Evolutionary conservation across 2,113 vertebrate species (phyloP).

Genomic region (Scartelaos histophorus): DNA sequence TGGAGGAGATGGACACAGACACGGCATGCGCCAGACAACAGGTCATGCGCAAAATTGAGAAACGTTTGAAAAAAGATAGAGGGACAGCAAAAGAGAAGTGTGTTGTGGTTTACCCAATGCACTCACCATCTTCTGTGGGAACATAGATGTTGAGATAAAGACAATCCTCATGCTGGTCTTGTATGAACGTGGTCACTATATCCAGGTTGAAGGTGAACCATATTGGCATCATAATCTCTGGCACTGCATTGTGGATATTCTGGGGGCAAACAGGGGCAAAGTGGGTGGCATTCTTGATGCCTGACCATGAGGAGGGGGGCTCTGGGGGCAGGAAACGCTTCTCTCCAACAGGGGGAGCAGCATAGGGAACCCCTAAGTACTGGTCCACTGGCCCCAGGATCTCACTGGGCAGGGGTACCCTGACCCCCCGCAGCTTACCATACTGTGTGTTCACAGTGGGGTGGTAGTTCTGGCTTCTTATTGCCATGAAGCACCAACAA

Average conservation of each 20-base stretch:
- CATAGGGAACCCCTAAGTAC: conserved; percentile 90
- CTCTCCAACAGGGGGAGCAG: conserved; percentile 88
- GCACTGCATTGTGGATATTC: conserved; percentile 97
- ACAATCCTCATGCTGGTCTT: conserved; percentile 98
- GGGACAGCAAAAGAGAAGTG: conserved; percentile 50
- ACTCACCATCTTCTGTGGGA: conserved; percentile 99
- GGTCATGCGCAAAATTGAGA: conserved; percentile 85
- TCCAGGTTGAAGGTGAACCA: conserved; percentile 99
- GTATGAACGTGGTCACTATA: conserved; percentile 97
- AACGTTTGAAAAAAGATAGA: conserved; percentile 33
- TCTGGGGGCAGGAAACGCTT: conserved; percentile 97
- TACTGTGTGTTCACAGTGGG: conserved; percentile 98
- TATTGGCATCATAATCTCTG: conserved; percentile 98
- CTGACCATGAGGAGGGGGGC: conserved; percentile 93
- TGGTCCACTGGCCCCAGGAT: conserved; percentile 98
- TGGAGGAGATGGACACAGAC: conserved; percentile 78
- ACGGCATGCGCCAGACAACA: conserved; percentile 88
- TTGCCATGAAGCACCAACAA: conserved; percentile 73
- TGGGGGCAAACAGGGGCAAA: conserved; percentile 98
- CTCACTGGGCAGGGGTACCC: conserved; percentile 92
- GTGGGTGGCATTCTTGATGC: conserved; percentile 97
- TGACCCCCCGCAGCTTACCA: conserved; percentile 91
- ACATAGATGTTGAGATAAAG: conserved; percentile 99
- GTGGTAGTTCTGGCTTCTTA: conserved; percentile 86
- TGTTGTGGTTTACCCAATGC: conserved; percentile 67